A percentile compares a stretch with the other conserved stretches of the same genome.
Evolutionary conservation across 2,797 vertebrate genomes (phyloP).

Genomic region (Saxicola maurus): DNA sequence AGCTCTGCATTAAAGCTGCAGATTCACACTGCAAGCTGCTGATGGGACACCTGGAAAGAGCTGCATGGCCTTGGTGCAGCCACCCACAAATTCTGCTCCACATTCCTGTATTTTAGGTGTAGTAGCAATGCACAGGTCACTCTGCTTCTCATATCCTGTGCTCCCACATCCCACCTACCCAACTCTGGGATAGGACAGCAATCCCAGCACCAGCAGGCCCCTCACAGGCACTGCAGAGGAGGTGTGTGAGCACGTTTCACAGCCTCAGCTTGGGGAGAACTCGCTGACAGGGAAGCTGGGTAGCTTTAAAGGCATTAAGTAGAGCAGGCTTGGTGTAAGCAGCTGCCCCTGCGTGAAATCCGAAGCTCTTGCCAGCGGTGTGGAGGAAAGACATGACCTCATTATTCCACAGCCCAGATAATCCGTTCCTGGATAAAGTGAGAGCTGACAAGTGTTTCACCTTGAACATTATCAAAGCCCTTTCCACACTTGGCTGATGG

Average conservation of each 20-base stretch:
- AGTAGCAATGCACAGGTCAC: rapidly evolving
- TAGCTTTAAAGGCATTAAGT: constrained; percentile 15
- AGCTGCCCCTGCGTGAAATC: constrained; percentile 29
- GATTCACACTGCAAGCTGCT: not conserved
- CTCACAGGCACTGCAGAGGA: rapidly evolving
- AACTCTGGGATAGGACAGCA: not conserved
- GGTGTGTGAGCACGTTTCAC: not conserved
- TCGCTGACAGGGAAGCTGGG: not conserved
- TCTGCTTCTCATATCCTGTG: not conserved
- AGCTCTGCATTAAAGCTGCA: not conserved
- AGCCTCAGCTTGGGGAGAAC: not conserved
- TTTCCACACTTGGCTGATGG: constrained; percentile 39
- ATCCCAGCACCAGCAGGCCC: not conserved
- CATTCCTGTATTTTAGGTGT: not conserved
- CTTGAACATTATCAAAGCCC: constrained; percentile 44
- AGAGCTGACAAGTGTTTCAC: constrained; percentile 54
- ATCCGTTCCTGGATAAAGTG: constrained; percentile 39
- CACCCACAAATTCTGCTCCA: not conserved
- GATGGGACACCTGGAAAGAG: not conserved
- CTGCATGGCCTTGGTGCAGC: not conserved
- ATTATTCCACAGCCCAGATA: constrained; percentile 54
- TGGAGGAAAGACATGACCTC: constrained; percentile 48
- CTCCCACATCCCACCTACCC: not conserved
- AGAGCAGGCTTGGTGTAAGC: not conserved
- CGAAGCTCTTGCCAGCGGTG: constrained; percentile 8